These are phyloP conservation scores for Noctua janthe DNA, from an alignment of 2,888 invertebrate genomes.

Conservation along the genomic window DNA sequence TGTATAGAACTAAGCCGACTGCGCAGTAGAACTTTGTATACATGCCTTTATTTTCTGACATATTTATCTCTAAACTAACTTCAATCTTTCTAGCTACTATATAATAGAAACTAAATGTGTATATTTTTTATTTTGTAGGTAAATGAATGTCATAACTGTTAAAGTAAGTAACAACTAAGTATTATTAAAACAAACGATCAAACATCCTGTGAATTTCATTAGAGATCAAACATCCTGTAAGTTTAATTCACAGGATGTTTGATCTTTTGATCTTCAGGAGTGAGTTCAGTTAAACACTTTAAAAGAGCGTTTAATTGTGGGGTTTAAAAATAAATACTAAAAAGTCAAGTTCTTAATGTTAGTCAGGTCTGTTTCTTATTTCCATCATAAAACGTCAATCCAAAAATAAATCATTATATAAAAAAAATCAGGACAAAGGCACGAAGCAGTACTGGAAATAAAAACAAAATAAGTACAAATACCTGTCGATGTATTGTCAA, in stretches of 20 bases:
- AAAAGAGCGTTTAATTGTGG: not conserved
- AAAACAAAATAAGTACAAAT: not conserved
- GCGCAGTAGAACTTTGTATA: conserved; percentile 55
- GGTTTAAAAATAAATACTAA: not conserved
- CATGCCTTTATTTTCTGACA: conserved; percentile 62
- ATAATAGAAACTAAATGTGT: too few species aligned
- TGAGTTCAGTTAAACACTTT: not conserved
- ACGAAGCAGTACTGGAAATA: not conserved
- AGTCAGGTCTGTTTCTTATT: not conserved
- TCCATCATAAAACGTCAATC: not conserved
- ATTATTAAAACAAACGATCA: not conserved
- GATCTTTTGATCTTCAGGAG: not conserved
- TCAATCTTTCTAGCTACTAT: conserved; percentile 59
- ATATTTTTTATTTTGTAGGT: conserved; percentile 54
- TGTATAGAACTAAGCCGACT: conserved; percentile 44
- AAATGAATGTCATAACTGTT: conserved; percentile 54
- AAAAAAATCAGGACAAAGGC: not conserved
- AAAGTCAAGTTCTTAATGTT: accelerated
- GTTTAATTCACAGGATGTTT: too few species aligned
- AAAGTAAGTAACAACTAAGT: not conserved
- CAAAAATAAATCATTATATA: too few species aligned
- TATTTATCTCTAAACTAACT: conserved; percentile 58
- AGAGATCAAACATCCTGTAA: not conserved
- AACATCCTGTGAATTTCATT: not conserved
- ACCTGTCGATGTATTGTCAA: not conserved